Evolutionary conservation across 2,113 vertebrate species (phyloP).

Genomic region (Galeopterus variegatus): DNA sequence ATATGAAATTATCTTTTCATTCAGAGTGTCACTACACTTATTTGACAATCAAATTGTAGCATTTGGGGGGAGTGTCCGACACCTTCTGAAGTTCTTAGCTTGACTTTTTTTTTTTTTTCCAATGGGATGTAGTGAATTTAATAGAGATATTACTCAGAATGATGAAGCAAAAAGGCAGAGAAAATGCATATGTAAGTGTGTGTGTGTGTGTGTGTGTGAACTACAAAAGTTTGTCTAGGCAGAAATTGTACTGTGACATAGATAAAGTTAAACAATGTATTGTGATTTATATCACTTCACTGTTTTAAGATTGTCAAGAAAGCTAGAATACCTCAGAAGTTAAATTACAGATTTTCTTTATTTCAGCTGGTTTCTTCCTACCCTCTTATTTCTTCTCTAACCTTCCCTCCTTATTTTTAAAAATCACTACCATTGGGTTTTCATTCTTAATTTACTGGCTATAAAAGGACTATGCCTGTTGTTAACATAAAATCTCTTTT

Average conservation of each 20-base stretch:
- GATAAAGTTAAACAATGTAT: background rate
- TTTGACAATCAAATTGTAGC: background rate
- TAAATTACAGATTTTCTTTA: background rate
- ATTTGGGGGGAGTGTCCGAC: background rate
- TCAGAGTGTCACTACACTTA: background rate
- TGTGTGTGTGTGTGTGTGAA: background rate
- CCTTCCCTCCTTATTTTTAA: background rate
- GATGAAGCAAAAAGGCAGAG: background rate
- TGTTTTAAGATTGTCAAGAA: background rate
- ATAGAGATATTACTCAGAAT: background rate
- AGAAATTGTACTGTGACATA: background rate
- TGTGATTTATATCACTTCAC: background rate
- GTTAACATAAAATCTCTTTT: background rate
- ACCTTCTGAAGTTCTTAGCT: background rate
- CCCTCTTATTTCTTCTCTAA: background rate
- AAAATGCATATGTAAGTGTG: background rate
- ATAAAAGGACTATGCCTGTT: background rate
- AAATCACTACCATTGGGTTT: conserved; percentile 49
- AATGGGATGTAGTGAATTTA: background rate
- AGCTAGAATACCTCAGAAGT: background rate
- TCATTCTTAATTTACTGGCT: background rate
- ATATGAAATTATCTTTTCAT: background rate
- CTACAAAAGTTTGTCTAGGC: background rate
- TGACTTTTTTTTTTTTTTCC: background rate
- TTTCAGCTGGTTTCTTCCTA: background rate